Conservation (phyloP, 2,888 invertebrate species). For the Lasioglossum lativentre region DNA sequence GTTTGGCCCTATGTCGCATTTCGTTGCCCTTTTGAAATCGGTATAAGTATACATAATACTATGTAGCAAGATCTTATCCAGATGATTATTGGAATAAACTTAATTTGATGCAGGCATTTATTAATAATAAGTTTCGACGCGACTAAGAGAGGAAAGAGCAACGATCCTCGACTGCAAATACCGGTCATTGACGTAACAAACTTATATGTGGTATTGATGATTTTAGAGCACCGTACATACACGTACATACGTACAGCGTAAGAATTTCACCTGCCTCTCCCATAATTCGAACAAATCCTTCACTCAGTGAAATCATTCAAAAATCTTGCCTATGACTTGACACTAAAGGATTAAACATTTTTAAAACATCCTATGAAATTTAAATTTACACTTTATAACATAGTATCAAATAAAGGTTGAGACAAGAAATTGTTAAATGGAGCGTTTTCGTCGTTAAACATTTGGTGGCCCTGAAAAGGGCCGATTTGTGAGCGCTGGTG, state of each 20-base stretch:
- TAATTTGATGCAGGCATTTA: not conserved
- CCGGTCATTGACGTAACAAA: not conserved
- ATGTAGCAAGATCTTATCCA: not conserved
- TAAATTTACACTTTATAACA: no score
- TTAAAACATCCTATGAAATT: no score
- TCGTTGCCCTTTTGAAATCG: not conserved
- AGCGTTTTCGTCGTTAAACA: not conserved
- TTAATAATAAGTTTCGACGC: not conserved
- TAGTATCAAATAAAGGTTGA: not conserved
- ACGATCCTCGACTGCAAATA: no score
- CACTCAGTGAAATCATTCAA: no score
- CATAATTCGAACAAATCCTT: no score
- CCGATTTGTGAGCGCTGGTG: not conserved
- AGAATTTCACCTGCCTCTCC: no score
- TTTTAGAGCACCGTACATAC: no score
- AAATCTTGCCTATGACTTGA: no score
- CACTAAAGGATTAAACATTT: no score
- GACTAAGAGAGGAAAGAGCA: not conserved
- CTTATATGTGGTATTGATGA: no score
- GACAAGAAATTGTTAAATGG: not conserved
- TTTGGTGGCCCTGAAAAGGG: conserved; percentile 20
- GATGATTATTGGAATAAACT: not conserved
- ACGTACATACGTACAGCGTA: no score
- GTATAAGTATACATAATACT: not conserved
- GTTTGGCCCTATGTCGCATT: not conserved